Percentiles rank a stretch among this genome's conserved stretches.
These are phyloP conservation scores for Eufriesea mexicana DNA, from an alignment of 1,140 invertebrate genomes.

Conservation along the genomic window DNA sequence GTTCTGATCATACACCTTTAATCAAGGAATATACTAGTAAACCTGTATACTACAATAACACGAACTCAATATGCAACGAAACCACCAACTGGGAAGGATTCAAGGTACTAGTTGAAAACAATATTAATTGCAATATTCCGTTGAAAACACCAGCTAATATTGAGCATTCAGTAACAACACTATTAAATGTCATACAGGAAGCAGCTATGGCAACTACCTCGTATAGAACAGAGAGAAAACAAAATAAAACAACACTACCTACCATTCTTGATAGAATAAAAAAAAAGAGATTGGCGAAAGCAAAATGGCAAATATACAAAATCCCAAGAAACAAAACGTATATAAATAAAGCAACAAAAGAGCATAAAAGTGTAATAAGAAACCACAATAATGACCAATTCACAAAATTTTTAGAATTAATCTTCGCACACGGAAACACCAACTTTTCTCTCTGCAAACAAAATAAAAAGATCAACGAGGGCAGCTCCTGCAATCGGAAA, in stretches of 20 bases:
- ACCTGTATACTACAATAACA: not conserved
- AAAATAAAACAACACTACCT: not conserved
- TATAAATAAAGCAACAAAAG: not conserved
- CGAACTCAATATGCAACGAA: not conserved
- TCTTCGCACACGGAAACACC: not conserved
- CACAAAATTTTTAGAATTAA: not conserved
- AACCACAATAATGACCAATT: not conserved
- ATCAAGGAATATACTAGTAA: not conserved
- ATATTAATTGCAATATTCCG: not conserved
- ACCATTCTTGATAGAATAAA: not conserved
- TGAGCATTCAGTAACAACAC: not conserved
- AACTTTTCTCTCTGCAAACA: constrained; percentile 55
- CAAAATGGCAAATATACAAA: not conserved
- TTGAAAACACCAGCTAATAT: not conserved
- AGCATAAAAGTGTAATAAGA: not conserved
- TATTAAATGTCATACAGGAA: constrained; percentile 47
- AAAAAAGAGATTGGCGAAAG: not conserved
- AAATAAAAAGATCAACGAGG: constrained; percentile 30
- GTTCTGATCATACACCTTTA: not conserved
- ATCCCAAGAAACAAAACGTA: not conserved
- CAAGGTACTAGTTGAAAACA: not conserved
- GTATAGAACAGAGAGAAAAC: not conserved
- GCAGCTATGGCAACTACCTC: constrained; percentile 37
- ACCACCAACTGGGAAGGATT: not conserved
- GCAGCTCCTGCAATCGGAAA: constrained; percentile 50